These are phyloP conservation scores for Venustaconcha ellipsiformis DNA, from an alignment of 1,140 invertebrate genomes.

Conservation along the genomic window DNA sequence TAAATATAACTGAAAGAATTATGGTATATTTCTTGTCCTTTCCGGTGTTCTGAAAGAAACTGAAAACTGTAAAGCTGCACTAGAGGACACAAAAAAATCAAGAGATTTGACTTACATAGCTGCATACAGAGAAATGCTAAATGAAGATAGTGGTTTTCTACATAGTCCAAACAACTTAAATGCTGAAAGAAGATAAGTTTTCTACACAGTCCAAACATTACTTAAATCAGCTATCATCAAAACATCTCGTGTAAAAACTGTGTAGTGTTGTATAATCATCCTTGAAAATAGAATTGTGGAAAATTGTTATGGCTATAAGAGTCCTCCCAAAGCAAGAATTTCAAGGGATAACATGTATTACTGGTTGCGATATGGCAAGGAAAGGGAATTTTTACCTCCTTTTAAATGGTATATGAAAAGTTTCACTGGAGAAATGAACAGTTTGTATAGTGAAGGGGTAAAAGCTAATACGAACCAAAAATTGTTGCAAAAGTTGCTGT, in stretches of 20 bases:
- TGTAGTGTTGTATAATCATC: too few species aligned
- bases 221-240: constrained; percentile 29
- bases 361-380: constrained; percentile 34
- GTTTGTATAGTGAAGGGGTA: constrained; percentile 16
- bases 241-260: constrained; percentile 38
- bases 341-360: constrained; percentile 24
- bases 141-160: neutral
- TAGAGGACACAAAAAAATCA: constrained; percentile 1
- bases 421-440: constrained; percentile 15
- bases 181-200: too few species aligned
- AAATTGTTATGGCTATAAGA: constrained; percentile 33
- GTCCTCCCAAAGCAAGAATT: constrained; percentile 23
- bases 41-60: constrained; percentile 32
- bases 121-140: constrained; percentile 16
- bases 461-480: neutral
- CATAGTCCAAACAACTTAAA: too few species aligned
- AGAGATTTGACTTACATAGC: constrained; percentile 22
- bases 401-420: constrained; percentile 21
- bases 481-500: constrained; percentile 14
- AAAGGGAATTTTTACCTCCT: constrained; percentile 31
- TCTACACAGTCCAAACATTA: neutral
- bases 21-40: constrained; percentile 1
- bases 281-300: constrained; percentile 33
- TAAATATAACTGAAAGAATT: neutral
- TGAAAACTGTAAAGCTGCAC: neutral